phyloP scores from a whole-genome alignment of 1,140 invertebrate species.

The Meteorus sp. region DNA sequence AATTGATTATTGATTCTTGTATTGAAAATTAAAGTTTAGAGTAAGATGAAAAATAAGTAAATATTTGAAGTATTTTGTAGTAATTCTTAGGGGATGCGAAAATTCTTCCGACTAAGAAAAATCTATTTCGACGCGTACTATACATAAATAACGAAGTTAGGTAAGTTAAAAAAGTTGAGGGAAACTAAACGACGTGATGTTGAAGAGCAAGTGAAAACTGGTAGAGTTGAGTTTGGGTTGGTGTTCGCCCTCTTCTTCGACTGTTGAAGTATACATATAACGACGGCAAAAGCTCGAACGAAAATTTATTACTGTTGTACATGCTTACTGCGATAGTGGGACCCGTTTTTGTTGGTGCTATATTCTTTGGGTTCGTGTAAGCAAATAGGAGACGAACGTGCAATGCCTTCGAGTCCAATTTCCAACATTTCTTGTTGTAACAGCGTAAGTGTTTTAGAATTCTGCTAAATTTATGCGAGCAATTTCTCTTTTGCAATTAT shows the following conservation, averaged over 20 bases:
- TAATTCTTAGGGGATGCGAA: slow-evolving; percentile 21
- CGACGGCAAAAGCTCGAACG: slow-evolving; percentile 11
- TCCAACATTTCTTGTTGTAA: slow-evolving; percentile 2
- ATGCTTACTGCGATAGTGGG: background rate
- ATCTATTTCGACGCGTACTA: slow-evolving; percentile 45
- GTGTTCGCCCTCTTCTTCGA: background rate
- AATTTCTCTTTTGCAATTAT: too few relatives aligned
- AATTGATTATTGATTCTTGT: too few relatives aligned
- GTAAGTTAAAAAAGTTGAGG: slow-evolving; percentile 47
- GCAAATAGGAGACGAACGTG: slow-evolving; percentile 17
- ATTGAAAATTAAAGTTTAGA: background rate
- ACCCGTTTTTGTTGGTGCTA: background rate
- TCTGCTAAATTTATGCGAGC: too few relatives aligned
- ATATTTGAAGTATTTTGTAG: background rate
- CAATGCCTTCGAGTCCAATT: background rate
- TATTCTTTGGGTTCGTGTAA: slow-evolving; percentile 14
- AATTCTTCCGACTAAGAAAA: slow-evolving; percentile 37
- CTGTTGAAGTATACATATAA: background rate
- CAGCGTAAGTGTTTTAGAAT: too few relatives aligned
- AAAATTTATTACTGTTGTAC: slow-evolving; percentile 23
- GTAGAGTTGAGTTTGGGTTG: slow-evolving; percentile 2
- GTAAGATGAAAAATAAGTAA: background rate
- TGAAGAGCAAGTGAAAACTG: too few relatives aligned
- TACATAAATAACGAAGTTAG: slow-evolving; percentile 54
- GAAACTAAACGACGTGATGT: slow-evolving; percentile 28